Evolutionary conservation across 2,888 invertebrate species (phyloP), one percentile per base, ranked within the genome.

Genomic region (Yponomeuta malinellus): DNA sequence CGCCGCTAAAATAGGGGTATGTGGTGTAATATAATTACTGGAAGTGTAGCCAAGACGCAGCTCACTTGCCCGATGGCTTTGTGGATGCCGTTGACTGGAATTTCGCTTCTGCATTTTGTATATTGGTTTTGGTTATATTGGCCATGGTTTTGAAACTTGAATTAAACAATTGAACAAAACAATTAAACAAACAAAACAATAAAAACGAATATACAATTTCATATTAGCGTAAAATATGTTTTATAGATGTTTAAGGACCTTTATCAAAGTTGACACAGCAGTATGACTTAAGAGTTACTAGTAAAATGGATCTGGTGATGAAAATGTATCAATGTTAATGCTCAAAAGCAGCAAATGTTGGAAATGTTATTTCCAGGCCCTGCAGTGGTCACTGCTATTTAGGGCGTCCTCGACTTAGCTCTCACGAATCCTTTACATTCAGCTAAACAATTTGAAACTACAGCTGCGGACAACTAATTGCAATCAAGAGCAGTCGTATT

Each of bases 1-100:
- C 70, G 43, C n/a, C 48, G 33, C 48, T 33, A 65, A 68, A 68
- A 68, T 52, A 48, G 68, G 52, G 68, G 52, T 52, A 68, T 68
- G 48, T 52, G 68, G 52, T 37, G 68, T 68, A 68, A 68, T 68
- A 68, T 68, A 68, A 68, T 68, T 68, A 68, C 68, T 68, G 68
- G 1, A 33, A 48, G 48, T 68, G 59, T 68, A 52, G 52, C 10
- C 33, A 59, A 59, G 52, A 59, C 52, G 52, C 12, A 4, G 52
- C 52, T 59, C 15, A 59, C 15, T n/a, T n/a, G 52, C 9, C 8
- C 52, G 15, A 59, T 15, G 15, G 52, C 52, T 59, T 59, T 15
- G 52, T 8, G 52, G 12, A 59, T 9, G 2, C 2, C 52, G 52
- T 3, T 8, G 12, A 15, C 52, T 59, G 23, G 23, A 23, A 59